Conservation (phyloP, 2,888 invertebrate genomes). For the Eristalis tenax region DNA sequence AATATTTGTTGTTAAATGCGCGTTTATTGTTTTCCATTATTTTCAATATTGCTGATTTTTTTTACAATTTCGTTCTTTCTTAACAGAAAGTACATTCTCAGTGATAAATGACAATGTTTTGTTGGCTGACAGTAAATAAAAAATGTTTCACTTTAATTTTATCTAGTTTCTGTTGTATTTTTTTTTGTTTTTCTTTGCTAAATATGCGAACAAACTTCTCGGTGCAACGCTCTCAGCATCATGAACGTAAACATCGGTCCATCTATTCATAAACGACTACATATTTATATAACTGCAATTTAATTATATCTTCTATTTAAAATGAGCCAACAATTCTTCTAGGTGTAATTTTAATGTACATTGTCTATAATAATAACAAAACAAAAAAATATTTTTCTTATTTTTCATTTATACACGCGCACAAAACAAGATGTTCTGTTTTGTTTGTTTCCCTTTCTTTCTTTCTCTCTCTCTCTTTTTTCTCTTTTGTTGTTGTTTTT, state of each 20-base stretch:
- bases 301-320: constrained; percentile 46
- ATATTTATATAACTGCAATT: constrained; percentile 20
- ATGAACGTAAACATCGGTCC: constrained; percentile 35
- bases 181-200: constrained; percentile 1
- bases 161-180: neutral
- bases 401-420: constrained; percentile 49
- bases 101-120: constrained; percentile 33
- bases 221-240: constrained; percentile 63
- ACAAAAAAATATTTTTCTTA: constrained; percentile 27
- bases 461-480: constrained; percentile 50
- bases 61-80: constrained; percentile 61
- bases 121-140: constrained; percentile 66
- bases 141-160: constrained; percentile 6
- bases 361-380: constrained; percentile 23
- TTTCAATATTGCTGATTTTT: constrained; percentile 42
- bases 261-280: neutral
- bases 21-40: constrained; percentile 63
- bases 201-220: constrained; percentile 32
- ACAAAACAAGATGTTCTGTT: constrained; percentile 55
- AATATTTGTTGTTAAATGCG: constrained; percentile 32
- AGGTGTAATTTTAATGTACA: constrained; percentile 25
- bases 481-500: constrained; percentile 6
- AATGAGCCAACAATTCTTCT: constrained; percentile 53
- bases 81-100: constrained; percentile 51
- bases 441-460: constrained; percentile 41